phyloP scores from a whole-genome alignment of 2,113 vertebrate genomes.

The Sarotherodon lohbergeri region DNA sequence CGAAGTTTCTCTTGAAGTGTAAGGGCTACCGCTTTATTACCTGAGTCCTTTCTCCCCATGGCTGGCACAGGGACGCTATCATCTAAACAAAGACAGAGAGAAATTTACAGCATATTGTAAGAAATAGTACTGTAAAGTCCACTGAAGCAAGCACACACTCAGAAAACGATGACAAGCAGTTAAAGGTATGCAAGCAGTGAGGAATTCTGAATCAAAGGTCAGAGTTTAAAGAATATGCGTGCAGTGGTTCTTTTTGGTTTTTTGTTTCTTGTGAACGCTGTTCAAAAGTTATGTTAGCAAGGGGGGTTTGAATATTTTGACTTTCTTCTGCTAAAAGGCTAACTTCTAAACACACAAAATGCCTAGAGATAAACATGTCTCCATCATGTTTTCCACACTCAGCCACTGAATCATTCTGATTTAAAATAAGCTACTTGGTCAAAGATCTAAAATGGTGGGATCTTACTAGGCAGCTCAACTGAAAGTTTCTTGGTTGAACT shows the following conservation, averaged over 20 bases:
- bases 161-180: constrained; percentile 26
- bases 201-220: constrained; percentile 28
- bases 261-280: neutral
- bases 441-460: constrained; percentile 18
- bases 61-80: constrained; percentile 80
- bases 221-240: neutral
- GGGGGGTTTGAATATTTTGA: neutral
- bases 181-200: constrained; percentile 18
- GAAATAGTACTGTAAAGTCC: constrained; percentile 75
- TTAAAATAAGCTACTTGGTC: constrained; percentile 9
- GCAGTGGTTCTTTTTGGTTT: neutral
- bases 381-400: constrained; percentile 34
- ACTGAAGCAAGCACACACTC: constrained; percentile 53
- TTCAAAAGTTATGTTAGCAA: constrained; percentile 14
- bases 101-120: constrained; percentile 75
- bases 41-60: constrained; percentile 94
- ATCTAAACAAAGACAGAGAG: constrained; percentile 90
- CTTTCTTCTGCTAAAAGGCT: neutral
- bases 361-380: constrained; percentile 32
- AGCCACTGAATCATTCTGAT: constrained; percentile 3
- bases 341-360: constrained; percentile 36
- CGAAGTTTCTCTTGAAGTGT: neutral
- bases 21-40: constrained; percentile 69
- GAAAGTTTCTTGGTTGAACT: constrained; percentile 74
- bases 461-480: constrained; percentile 78